Evolutionary conservation across 2,888 invertebrate genomes (phyloP), one percentile per base, ranked within the genome.

Genomic region (Xanthostigma xanthostigma): DNA sequence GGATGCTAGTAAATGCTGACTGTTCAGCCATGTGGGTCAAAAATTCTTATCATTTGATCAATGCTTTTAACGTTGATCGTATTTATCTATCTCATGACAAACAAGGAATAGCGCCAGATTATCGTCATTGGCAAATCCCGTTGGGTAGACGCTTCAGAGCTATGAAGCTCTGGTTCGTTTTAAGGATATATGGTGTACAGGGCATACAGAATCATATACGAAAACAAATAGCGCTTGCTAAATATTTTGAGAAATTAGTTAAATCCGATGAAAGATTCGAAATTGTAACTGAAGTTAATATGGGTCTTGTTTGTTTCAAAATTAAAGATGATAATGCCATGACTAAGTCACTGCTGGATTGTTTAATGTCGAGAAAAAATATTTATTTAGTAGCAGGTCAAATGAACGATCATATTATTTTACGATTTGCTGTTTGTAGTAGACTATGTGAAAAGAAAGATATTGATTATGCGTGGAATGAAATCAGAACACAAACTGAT

Each of bases 1-100:
- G 94, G 85, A 74, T 97, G 70, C 75, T 93, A 49, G 85, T 93
- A 5, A 93, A 89, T 64, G 95, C 94, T 54, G 97, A 98, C 64
- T 95, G 95, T 61, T 92, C 93, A 0, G 84, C 91, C 0, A 80
- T 97, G 77, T 89, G 89, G 89, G 81, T 95, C 6, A 84, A 81
- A 60, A 81, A 95, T 63, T 77, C 86, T 4, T 78, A 78, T 56
- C 75, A 83, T 56, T 72, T 96, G 46, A 81, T 88, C 8, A 81
- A 87, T 51, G 86, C 93, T 0, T 87, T 96, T 60, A 88, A 84
- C 55, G 90, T 95, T 1, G 92, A 96, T 59, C 81, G 96, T 54
- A 81, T 90, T 50, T 96, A 92, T 62, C 71, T 94, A 48, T 77
- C 82, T 54, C 85, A 90, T 60, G 77, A 82, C 57, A 78, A 79